phyloP scores from a whole-genome alignment of 2,113 vertebrate species.

The Leucopsar rothschildi region DNA sequence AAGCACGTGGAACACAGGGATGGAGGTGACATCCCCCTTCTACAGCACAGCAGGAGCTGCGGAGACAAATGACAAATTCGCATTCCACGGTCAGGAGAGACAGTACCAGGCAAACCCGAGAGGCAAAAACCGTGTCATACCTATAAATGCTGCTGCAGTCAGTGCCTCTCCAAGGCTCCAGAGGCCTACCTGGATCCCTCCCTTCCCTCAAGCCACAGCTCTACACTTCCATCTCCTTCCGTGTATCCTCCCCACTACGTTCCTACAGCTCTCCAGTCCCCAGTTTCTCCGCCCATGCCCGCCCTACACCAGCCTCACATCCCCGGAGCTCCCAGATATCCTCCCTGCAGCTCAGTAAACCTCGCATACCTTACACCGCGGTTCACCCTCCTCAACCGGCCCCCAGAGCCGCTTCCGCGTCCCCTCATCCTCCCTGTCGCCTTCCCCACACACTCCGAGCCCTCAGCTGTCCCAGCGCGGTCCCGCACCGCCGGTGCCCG shows the following conservation, averaged over 20 bases:
- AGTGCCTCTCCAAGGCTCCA: not conserved
- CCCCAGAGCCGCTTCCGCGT: not conserved
- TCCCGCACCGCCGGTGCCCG: rapidly evolving
- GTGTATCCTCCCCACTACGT: rapidly evolving
- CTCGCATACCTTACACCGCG: not conserved
- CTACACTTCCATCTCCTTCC: too few relatives aligned
- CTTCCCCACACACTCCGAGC: rapidly evolving
- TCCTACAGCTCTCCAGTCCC: not conserved
- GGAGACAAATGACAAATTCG: rapidly evolving
- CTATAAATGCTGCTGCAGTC: not conserved
- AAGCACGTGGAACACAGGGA: not conserved
- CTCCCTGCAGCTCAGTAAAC: not conserved
- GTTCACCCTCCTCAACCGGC: not conserved
- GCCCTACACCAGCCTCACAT: too few relatives aligned
- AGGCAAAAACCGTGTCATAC: rapidly evolving
- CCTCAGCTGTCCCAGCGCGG: too few relatives aligned
- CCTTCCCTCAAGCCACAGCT: too few relatives aligned
- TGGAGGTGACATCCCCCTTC: not conserved
- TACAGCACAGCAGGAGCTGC: rapidly evolving
- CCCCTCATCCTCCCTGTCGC: rapidly evolving
- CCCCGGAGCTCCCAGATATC: rapidly evolving
- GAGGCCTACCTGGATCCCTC: not conserved
- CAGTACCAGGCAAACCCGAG: not conserved
- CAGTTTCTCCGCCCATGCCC: not conserved
- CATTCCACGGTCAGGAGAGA: not conserved